Evolutionary conservation across 2,888 invertebrate species (phyloP), one percentile per base, ranked within the genome.

Genomic region (Caenorhabditis sp.): DNA sequence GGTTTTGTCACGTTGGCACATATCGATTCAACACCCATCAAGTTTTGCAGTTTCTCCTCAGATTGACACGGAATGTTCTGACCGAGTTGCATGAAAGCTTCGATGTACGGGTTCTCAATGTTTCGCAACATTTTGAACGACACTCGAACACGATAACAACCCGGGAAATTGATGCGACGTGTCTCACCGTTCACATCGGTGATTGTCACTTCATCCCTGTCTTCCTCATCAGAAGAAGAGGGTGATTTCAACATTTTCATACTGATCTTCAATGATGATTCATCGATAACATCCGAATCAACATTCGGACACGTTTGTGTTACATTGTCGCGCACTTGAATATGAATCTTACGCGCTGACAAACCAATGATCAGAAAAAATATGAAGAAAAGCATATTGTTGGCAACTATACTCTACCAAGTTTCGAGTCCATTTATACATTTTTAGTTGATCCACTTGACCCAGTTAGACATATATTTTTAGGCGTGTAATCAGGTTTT

Each of bases 11-110:
- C 80, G 61, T 84, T 84, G 10, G 83, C 75, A 58, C 84, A 84
- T 43, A 84, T 80, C 66, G 76, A 78, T 17, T 76, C 75, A 0
- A 74, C 69, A 43, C 70, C 67, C 21, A 62, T 67, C 31, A 68
- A 53, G 21, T 72, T 65, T 24, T 76, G 71, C 17, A 60, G 21
- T 0, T 62, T 49, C 14, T 65, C 66, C 54, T 66, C 68, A 4
- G 77, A 66, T 53, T 77, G 71, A 60, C 84, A 84, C 0, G 83
- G 83, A n/a, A 84, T 69, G 57, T 81, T 81, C 27, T 77, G 77
- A 0, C 84, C 84, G 63, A 84, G 69, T 62, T 81, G 82, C 61
- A 83, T 69, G 62, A 82, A 84, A 2, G 84, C 80, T 58, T 84
- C 84, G 24, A 84, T 76, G 72, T 84, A 79, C 65, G 84, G 84